Evolutionary conservation across 1,140 invertebrate genomes (phyloP).

Genomic region (Pectinophora gossypiella): DNA sequence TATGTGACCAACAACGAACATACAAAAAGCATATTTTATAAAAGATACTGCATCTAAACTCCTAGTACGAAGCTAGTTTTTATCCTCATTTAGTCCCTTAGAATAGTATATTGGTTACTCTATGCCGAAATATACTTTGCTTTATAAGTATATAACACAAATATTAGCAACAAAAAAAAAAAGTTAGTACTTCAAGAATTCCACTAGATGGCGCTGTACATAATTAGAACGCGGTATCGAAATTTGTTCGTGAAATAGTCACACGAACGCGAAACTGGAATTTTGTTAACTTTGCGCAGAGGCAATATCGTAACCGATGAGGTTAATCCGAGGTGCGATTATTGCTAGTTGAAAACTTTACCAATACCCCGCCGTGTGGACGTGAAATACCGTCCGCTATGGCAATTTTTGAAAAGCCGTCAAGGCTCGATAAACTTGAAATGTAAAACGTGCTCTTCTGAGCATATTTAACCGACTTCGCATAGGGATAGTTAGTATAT

Average conservation of each 20-base stretch:
- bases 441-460: no score
- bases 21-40: no score
- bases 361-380: constrained; percentile 78
- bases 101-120: no score
- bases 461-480: no score
- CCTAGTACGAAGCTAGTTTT: no score
- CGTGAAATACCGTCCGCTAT: constrained; percentile 90
- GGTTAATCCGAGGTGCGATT: constrained; percentile 8
- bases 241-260: neutral
- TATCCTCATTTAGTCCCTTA: no score
- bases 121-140: no score
- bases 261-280: neutral
- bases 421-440: constrained; percentile 21
- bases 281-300: constrained; percentile 4
- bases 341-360: constrained; percentile 9
- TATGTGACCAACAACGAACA: no score
- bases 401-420: constrained; percentile 86
- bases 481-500: no score
- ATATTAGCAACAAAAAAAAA: no score
- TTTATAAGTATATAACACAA: no score
- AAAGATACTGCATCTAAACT: no score
- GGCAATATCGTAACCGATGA: constrained; percentile 48
- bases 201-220: constrained; percentile 26
- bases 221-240: constrained; percentile 21
- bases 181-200: neutral